Evolutionary conservation across 2,113 vertebrate genomes (phyloP).

Genomic region (Xiphophorus hellerii): DNA sequence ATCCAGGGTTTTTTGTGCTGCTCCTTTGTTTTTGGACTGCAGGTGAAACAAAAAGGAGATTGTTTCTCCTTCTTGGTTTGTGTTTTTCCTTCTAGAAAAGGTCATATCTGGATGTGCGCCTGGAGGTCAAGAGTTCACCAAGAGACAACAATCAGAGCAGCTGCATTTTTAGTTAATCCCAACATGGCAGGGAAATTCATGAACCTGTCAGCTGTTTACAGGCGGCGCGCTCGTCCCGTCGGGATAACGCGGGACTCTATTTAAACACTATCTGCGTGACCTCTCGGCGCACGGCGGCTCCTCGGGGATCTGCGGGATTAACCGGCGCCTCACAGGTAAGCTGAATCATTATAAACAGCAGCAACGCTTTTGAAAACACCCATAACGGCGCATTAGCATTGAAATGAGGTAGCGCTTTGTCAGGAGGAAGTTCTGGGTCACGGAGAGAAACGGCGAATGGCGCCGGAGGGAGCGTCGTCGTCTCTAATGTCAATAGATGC

Average conservation of each 20-base stretch:
- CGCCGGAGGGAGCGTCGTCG: slow-evolving; percentile 43
- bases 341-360: slow-evolving; percentile 72
- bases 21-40: neutral
- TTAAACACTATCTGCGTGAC: slow-evolving; percentile 73
- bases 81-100: slow-evolving; percentile 15
- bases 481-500: slow-evolving; percentile 41
- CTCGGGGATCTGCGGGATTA: slow-evolving; percentile 71
- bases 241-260: slow-evolving; percentile 65
- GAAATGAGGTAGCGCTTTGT: slow-evolving; percentile 68
- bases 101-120: neutral
- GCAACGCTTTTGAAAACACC: slow-evolving; percentile 55
- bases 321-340: slow-evolving; percentile 59
- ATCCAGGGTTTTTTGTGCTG: no score
- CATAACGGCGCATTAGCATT: slow-evolving; percentile 71
- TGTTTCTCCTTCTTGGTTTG: slow-evolving; percentile 24
- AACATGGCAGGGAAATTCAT: neutral
- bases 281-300: slow-evolving; percentile 58
- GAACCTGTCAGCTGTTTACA: slow-evolving; percentile 21
- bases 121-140: slow-evolving; percentile 24
- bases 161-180: slow-evolving; percentile 12
- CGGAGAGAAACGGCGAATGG: slow-evolving; percentile 48
- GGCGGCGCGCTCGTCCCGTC: slow-evolving; percentile 10
- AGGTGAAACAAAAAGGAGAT: slow-evolving; percentile 33
- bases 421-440: slow-evolving; percentile 59
- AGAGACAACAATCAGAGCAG: slow-evolving; percentile 12